These are phyloP conservation scores for Hydropsyche tenuis DNA, from an alignment of 1,140 invertebrate genomes.

Conservation along the genomic window DNA sequence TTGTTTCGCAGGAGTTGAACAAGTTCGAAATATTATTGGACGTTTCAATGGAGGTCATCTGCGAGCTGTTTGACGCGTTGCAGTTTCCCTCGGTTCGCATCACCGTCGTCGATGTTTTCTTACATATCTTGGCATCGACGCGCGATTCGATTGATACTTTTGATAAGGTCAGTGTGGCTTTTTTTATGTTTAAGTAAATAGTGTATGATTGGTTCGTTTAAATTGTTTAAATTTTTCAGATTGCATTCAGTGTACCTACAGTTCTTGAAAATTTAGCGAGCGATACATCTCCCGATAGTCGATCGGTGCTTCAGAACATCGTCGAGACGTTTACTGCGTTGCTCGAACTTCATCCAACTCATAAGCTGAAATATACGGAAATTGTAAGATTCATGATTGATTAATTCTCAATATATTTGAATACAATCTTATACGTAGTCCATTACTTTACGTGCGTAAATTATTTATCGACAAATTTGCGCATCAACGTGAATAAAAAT, in stretches of 20 bases:
- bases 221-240: conserved; percentile 34
- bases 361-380: conserved; percentile 29
- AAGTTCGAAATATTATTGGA: conserved; percentile 45
- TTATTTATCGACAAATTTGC: too few relatives aligned
- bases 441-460: too few relatives aligned
- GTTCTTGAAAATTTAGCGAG: conserved; percentile 41
- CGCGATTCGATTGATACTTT: conserved; percentile 38
- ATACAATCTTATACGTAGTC: too few relatives aligned
- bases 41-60: conserved; percentile 38
- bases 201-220: not conserved
- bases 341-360: conserved; percentile 30
- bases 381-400: conserved; percentile 39
- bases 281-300: conserved; percentile 35
- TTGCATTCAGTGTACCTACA: conserved; percentile 30
- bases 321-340: conserved; percentile 41
- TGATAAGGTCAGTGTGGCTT: conserved; percentile 35
- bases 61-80: conserved; percentile 35
- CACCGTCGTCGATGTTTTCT: conserved; percentile 31
- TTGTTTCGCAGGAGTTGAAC: conserved; percentile 32
- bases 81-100: conserved; percentile 29
- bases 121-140: conserved; percentile 41
- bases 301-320: conserved; percentile 40
- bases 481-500: too few relatives aligned
- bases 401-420: too few relatives aligned
- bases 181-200: not conserved